These are phyloP conservation scores for Acropternis orthonyx DNA, from an alignment of 2,797 vertebrate species.

Conservation along the genomic window DNA sequence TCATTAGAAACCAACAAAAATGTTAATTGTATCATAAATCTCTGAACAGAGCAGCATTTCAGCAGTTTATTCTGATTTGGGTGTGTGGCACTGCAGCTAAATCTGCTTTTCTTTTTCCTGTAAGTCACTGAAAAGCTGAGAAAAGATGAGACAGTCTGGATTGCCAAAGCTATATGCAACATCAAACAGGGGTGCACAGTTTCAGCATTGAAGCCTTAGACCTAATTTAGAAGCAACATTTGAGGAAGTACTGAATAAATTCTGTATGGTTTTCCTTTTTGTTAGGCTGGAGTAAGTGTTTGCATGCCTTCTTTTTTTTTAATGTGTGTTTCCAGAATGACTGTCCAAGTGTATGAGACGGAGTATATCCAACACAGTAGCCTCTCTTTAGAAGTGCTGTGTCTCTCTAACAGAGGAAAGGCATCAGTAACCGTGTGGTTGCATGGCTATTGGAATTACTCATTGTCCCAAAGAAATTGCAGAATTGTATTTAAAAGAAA, in stretches of 20 bases:
- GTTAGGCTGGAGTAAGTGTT: neutral
- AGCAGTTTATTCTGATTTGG: conserved; percentile 36
- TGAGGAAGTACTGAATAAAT: neutral
- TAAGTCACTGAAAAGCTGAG: neutral
- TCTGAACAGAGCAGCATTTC: conserved; percentile 31
- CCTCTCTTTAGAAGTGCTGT: neutral
- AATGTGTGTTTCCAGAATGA: neutral
- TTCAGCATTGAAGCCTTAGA: neutral
- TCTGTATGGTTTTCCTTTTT: neutral
- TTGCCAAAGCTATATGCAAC: neutral
- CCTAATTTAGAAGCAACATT: neutral
- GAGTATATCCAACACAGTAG: neutral
- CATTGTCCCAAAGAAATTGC: neutral
- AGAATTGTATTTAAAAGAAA: neutral
- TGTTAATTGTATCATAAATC: conserved; percentile 66
- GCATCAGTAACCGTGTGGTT: neutral
- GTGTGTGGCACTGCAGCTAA: conserved; percentile 21
- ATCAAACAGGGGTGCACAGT: neutral
- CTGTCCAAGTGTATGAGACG: neutral
- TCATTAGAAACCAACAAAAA: conserved; percentile 63
- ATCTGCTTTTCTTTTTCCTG: conserved; percentile 16
- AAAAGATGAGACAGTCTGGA: neutral
- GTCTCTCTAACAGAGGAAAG: neutral
- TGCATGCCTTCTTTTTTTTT: neutral
- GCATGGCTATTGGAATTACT: neutral